A percentile compares a stretch with the other conserved stretches of the same genome.
Conservation (phyloP, 2,113 vertebrate genomes). For the Coryphaenoides rupestris region DNA sequence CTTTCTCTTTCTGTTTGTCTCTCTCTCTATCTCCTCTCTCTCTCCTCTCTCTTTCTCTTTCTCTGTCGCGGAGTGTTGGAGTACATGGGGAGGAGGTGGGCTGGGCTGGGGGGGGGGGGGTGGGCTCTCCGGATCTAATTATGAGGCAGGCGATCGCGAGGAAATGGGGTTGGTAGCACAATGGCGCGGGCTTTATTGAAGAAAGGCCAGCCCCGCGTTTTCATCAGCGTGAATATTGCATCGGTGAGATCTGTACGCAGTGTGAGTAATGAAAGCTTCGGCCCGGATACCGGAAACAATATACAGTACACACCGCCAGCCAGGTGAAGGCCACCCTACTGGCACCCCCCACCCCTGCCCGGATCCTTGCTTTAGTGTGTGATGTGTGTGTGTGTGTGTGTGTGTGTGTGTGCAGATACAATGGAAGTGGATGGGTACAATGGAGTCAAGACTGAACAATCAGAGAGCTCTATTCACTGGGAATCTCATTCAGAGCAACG, state of each 20-base stretch:
- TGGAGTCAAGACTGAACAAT: slow-evolving; percentile 3
- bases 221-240: slow-evolving; percentile 54
- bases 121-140: slow-evolving; percentile 62
- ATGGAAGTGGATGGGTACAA: slow-evolving; percentile 3
- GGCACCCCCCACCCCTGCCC: background rate
- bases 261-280: slow-evolving; percentile 42
- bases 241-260: slow-evolving; percentile 21
- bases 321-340: slow-evolving; percentile 21
- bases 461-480: slow-evolving; percentile 16
- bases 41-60: no score
- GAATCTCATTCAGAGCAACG: background rate
- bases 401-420: no score
- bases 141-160: slow-evolving; percentile 45
- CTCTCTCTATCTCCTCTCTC: no score
- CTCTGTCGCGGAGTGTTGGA: no score
- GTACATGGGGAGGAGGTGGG: no score
- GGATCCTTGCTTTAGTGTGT: no score
- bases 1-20: no score
- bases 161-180: slow-evolving; percentile 56
- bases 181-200: slow-evolving; percentile 55
- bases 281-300: slow-evolving; percentile 22
- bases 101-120: slow-evolving; percentile 7
- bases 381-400: no score
- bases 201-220: slow-evolving; percentile 39
- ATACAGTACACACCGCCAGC: slow-evolving; percentile 28